phyloP scores from a whole-genome alignment of 2,888 invertebrate species.

The Deladenus siricidicola region DNA sequence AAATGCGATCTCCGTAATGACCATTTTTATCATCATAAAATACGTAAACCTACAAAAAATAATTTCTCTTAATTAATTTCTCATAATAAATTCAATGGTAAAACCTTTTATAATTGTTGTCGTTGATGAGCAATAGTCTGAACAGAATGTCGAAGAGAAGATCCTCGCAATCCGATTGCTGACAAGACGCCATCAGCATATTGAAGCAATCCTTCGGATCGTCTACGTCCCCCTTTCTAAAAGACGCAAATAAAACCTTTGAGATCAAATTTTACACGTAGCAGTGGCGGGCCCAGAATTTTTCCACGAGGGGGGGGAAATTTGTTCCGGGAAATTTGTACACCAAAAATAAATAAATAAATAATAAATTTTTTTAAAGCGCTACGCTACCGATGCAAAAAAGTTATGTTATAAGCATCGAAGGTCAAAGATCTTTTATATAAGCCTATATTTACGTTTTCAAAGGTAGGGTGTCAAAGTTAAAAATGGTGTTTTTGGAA shows the following conservation, averaged over 20 bases:
- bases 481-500: too few relatives aligned
- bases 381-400: too few relatives aligned
- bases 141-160: constrained; percentile 12
- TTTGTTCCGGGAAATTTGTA: too few relatives aligned
- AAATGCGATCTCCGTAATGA: constrained; percentile 11
- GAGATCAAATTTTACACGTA: too few relatives aligned
- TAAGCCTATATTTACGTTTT: too few relatives aligned
- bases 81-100: too few relatives aligned
- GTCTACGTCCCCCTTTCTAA: constrained; percentile 14
- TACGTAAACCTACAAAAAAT: background rate
- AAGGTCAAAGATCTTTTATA: too few relatives aligned
- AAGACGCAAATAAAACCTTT: constrained; percentile 1
- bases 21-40: background rate
- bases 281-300: too few relatives aligned
- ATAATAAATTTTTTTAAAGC: too few relatives aligned
- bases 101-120: constrained; percentile 13
- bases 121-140: constrained; percentile 7
- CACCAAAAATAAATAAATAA: background rate
- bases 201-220: constrained; percentile 9
- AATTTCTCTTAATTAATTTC: background rate
- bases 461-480: too few relatives aligned
- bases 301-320: too few relatives aligned
- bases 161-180: constrained; percentile 15
- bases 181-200: constrained; percentile 16
- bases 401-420: too few relatives aligned